phyloP scores from a whole-genome alignment of 1,140 invertebrate genomes.

The Anadara kagoshimensis region DNA sequence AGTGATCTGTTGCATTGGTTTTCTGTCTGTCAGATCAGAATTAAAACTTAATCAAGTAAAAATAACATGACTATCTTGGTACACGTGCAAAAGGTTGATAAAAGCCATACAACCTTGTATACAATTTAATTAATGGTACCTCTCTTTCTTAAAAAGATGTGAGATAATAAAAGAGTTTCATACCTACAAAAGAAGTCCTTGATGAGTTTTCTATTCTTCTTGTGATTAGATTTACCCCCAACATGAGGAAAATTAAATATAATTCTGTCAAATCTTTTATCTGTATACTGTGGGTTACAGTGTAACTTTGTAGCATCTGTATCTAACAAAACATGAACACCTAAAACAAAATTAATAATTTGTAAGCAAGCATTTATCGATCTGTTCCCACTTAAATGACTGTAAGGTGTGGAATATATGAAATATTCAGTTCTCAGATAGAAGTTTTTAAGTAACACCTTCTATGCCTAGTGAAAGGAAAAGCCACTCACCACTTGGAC shows the following conservation, averaged over 20 bases:
- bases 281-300: conserved; percentile 55
- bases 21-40: neutral
- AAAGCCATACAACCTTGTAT: no score
- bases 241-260: conserved; percentile 82
- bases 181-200: conserved; percentile 77
- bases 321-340: conserved; percentile 73
- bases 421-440: no score
- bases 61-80: neutral
- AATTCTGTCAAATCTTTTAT: conserved; percentile 74
- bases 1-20: no score
- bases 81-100: no score
- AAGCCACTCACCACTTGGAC: no score
- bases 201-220: conserved; percentile 78
- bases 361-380: neutral
- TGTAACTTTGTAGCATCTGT: conserved; percentile 75
- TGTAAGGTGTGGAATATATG: no score
- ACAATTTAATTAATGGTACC: no score
- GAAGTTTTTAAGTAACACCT: no score
- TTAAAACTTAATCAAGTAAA: neutral
- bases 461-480: no score
- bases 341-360: conserved; percentile 69
- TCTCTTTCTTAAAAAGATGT: no score
- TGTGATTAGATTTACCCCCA: conserved; percentile 80
- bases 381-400: no score
- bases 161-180: neutral